Evolutionary conservation across 2,113 vertebrate species (phyloP).

Genomic region (Takifugu bimaculatus): DNA sequence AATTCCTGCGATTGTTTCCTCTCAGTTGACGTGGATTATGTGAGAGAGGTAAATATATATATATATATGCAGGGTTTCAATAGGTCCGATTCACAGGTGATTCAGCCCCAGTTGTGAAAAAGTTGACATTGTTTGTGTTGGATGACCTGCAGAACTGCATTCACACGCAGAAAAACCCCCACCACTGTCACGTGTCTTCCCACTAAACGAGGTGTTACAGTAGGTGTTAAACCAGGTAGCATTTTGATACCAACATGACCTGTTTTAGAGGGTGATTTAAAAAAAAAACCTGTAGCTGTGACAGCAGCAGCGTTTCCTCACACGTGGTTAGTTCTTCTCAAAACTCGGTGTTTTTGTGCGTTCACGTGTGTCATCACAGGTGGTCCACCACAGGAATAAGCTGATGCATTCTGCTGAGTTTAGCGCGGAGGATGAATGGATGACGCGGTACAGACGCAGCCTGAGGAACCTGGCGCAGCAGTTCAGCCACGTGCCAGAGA

Average conservation of each 20-base stretch:
- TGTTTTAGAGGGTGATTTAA: no score
- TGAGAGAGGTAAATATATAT: conserved; percentile 75
- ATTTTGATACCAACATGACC: no score
- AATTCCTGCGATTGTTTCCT: conserved; percentile 75
- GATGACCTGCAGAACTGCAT: no score
- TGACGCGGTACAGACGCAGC: conserved; percentile 40
- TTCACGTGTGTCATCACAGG: conserved; percentile 36
- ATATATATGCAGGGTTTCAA: neutral
- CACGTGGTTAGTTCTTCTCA: no score
- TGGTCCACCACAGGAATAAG: conserved; percentile 72
- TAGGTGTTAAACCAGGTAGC: no score
- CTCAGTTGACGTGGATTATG: conserved; percentile 56
- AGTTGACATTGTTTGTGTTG: no score
- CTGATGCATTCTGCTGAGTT: conserved; percentile 74
- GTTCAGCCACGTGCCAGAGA: conserved; percentile 43
- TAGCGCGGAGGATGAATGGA: conserved; percentile 59
- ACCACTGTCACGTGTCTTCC: no score
- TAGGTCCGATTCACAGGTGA: neutral
- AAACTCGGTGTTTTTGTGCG: neutral
- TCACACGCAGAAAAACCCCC: no score
- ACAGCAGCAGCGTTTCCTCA: no score
- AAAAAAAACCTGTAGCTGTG: no score
- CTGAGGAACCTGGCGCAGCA: conserved; percentile 51
- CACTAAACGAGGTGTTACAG: no score
- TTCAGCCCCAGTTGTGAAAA: no score